Evolutionary conservation across 2,113 vertebrate species (phyloP), one percentile per base, ranked within the genome.

Genomic region (Bothrops jararaca): DNA sequence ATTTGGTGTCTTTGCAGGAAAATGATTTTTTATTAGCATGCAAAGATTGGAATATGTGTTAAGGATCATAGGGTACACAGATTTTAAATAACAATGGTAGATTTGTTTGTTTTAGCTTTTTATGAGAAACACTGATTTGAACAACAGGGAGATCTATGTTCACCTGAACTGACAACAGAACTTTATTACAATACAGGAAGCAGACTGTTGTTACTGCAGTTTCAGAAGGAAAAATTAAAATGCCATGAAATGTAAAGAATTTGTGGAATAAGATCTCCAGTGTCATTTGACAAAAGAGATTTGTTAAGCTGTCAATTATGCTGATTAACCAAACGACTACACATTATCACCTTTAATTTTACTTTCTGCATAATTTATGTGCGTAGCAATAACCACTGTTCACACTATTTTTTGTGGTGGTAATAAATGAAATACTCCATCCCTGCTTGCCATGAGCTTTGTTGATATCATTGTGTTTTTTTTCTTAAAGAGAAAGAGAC

Each of bases 251-350:
- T 52, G 2, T 94, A 92, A 96, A 88, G 58, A 95, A 92, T 53
- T 95, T 96, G 94, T 97, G 95, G 89, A 96, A 95, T 95, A 95
- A 29, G 42, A 91, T 92, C 94, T 92, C 90, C 88, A 90, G 39
- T 50, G 95, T 96, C 91, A 88, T 96, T 96, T 96, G 95, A 97
- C 90, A 93, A 95, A 92, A 88, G 91, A 93, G 69, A 97, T 97
- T 95, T 96, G 90, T 97, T 95, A 97, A 93, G 85, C 34, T 96
- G 90, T 95, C 96, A 92, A 0, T 90, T 94, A 90, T 85, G 86
- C 53, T 93, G 95, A 95, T 94, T 96, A 95, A 93, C 56, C 89
- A 92, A 93, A 91, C 5, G n/a, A 69, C 18, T 80, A 45, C 74
- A 89, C 42, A 48, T 39, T 91, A 93, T 18, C 42, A 60, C 50